A percentile compares a stretch with the other conserved stretches of the same genome.
Conservation (phyloP, 23 tunicate species). For the Styela plicata region DNA sequence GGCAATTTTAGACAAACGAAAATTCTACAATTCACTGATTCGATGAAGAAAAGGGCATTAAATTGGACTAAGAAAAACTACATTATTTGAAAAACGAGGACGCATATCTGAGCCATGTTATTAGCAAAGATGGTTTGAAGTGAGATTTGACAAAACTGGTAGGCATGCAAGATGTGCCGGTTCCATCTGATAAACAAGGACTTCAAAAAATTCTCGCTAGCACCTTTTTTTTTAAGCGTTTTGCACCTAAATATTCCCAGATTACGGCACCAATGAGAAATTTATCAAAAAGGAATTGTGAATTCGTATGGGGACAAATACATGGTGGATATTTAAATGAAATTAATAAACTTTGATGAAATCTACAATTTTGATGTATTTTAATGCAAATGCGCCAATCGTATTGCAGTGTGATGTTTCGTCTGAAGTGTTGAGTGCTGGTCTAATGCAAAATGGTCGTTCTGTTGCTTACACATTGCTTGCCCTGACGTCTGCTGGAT, state of each 20-base stretch:
- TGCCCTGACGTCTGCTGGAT: slow-evolving; percentile 26
- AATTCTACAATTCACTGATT: neutral
- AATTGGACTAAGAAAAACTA: slow-evolving; percentile 7
- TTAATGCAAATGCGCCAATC: slow-evolving; percentile 19
- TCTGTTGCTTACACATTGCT: slow-evolving; percentile 31
- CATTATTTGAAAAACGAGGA: neutral
- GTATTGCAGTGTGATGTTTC: slow-evolving; percentile 36
- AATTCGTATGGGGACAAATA: slow-evolving; percentile 11
- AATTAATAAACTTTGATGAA: neutral
- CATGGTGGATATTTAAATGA: slow-evolving; percentile 14
- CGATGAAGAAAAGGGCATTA: slow-evolving; percentile 14
- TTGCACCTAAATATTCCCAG: slow-evolving; percentile 37
- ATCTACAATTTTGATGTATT: neutral
- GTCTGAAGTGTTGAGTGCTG: slow-evolving; percentile 24
- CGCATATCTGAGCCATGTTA: neutral
- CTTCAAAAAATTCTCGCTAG: slow-evolving; percentile 31
- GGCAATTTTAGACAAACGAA: slow-evolving; percentile 12
- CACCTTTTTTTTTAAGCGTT: slow-evolving; percentile 19
- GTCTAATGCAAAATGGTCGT: slow-evolving; percentile 28
- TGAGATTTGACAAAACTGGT: slow-evolving; percentile 23
- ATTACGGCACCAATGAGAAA: no score
- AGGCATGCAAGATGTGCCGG: slow-evolving; percentile 34
- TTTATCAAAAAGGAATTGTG: slow-evolving; percentile 15
- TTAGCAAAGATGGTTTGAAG: slow-evolving; percentile 29
- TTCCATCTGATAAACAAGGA: slow-evolving; percentile 17